Evolutionary conservation across 2,113 vertebrate species (phyloP).

Genomic region (Urocitellus parryii): DNA sequence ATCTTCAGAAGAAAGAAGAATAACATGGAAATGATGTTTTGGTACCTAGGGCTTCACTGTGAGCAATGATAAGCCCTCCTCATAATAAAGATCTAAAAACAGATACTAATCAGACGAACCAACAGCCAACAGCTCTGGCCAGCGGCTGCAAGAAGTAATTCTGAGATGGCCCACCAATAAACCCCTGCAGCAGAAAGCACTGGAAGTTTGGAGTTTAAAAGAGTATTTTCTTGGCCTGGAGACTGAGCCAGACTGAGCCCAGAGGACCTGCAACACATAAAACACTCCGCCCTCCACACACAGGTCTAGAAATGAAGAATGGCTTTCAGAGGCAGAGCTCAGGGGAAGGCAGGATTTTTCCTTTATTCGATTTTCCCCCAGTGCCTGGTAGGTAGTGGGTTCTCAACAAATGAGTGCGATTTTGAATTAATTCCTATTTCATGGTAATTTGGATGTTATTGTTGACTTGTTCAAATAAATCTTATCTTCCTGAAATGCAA

Average conservation of each 20-base stretch:
- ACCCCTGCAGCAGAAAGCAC: neutral
- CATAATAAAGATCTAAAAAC: conserved; percentile 59
- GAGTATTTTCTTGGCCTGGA: neutral
- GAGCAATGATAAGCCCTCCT: conserved; percentile 55
- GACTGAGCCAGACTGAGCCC: neutral
- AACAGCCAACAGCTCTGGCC: neutral
- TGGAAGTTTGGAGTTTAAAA: conserved; percentile 38
- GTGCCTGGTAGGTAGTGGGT: neutral
- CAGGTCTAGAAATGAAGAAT: neutral
- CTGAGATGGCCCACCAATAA: conserved; percentile 35
- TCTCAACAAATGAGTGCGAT: conserved; percentile 54
- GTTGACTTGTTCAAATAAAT: conserved; percentile 63
- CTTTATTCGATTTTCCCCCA: neutral
- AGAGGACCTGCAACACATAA: neutral
- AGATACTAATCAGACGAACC: conserved; percentile 58
- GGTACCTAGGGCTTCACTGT: neutral
- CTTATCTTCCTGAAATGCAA: conserved; percentile 63
- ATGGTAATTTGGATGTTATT: conserved; percentile 64
- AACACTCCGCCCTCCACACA: rapidly evolving
- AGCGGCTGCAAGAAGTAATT: conserved; percentile 40
- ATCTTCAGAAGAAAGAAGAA: conserved; percentile 8
- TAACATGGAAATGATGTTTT: neutral
- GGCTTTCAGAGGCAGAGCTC: neutral
- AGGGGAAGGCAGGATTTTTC: neutral
- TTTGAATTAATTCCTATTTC: conserved; percentile 70